Conservation (phyloP, 2,797 vertebrate genomes). For the Diceros bicornis region DNA sequence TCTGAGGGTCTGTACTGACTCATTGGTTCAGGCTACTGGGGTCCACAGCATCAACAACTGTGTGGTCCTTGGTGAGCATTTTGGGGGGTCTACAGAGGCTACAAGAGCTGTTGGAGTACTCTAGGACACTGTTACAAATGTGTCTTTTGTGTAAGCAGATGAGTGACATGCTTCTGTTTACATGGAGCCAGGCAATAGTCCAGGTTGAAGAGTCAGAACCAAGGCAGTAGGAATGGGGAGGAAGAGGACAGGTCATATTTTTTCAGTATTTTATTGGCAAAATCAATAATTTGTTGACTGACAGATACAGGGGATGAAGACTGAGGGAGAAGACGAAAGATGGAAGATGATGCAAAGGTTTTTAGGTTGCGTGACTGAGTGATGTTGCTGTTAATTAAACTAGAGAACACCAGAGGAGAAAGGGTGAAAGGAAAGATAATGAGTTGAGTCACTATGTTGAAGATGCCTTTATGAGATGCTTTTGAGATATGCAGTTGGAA, state of each 20-base stretch:
- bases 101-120: not conserved
- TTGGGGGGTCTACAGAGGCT: not conserved
- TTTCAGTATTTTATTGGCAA: not conserved
- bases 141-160: not conserved
- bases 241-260: not conserved
- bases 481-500: slow-evolving; percentile 3
- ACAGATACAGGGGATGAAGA: slow-evolving; percentile 9
- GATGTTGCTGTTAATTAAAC: slow-evolving; percentile 57
- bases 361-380: not conserved
- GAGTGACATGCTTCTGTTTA: slow-evolving; percentile 18
- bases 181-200: not conserved
- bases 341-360: not conserved
- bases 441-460: not conserved
- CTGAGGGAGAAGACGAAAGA: not conserved
- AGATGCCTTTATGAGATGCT: not conserved
- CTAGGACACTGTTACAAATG: not conserved
- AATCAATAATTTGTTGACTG: slow-evolving; percentile 7
- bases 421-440: slow-evolving; percentile 38
- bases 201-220: not conserved
- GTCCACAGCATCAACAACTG: not conserved
- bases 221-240: not conserved
- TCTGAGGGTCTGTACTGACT: not conserved
- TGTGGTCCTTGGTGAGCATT: not conserved
- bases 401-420: slow-evolving; percentile 33
- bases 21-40: not conserved